Evolutionary conservation across 2,888 invertebrate genomes (phyloP).

Genomic region (Troides helena): DNA sequence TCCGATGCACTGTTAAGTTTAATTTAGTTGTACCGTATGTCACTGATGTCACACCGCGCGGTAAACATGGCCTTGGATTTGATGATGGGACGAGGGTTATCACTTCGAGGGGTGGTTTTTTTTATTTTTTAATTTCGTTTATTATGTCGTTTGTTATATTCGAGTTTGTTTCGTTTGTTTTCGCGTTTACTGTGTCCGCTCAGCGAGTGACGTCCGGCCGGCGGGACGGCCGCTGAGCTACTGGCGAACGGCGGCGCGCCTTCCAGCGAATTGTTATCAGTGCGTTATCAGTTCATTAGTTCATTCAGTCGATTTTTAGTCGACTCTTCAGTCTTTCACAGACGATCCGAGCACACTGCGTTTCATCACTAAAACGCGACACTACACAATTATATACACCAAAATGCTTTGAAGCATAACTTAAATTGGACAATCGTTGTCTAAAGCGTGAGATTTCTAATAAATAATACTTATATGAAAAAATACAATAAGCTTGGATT

Average conservation of each 20-base stretch:
- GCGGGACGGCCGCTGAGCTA: conserved; percentile 62
- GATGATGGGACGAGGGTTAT: too few species aligned
- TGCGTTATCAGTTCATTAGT: conserved; percentile 47
- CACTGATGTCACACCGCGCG: conserved; percentile 41
- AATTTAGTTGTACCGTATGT: conserved; percentile 46
- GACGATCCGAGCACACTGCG: too few species aligned
- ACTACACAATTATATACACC: too few species aligned
- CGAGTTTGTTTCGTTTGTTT: conserved; percentile 56
- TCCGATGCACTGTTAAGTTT: too few species aligned
- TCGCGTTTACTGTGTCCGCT: conserved; percentile 45
- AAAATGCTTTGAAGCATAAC: too few species aligned
- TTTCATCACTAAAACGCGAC: too few species aligned
- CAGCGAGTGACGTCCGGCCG: conserved; percentile 55
- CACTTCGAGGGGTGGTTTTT: too few species aligned
- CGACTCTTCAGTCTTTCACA: conserved; percentile 24
- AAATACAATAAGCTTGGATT: too few species aligned
- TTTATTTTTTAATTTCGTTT: conserved; percentile 33
- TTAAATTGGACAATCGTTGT: too few species aligned
- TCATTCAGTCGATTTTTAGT: conserved; percentile 43
- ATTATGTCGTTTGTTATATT: conserved; percentile 47
- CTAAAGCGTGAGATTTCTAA: too few species aligned
- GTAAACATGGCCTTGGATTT: conserved; percentile 42
- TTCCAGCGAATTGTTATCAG: conserved; percentile 54
- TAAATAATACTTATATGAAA: too few species aligned
- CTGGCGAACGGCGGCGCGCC: conserved; percentile 47